These are phyloP conservation scores for Drosophila murphyi DNA, from an alignment of 1,140 invertebrate genomes.

Conservation along the genomic window DNA sequence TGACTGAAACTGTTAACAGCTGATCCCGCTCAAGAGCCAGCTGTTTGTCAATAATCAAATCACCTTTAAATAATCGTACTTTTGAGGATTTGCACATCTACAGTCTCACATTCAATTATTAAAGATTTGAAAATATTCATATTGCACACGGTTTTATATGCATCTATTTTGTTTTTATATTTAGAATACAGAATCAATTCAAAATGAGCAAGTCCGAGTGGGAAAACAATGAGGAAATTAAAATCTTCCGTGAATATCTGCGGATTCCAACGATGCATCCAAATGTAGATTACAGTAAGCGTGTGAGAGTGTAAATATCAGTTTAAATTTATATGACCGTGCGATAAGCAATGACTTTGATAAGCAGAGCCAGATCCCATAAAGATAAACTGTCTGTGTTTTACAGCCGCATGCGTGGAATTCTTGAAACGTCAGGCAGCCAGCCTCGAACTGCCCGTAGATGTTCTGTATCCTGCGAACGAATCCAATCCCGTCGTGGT, in stretches of 20 bases:
- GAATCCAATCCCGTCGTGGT: slow-evolving; percentile 57
- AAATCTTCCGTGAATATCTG: slow-evolving; percentile 92
- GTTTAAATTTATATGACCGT: slow-evolving; percentile 7
- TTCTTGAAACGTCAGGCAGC: slow-evolving; percentile 56
- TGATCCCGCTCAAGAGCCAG: slow-evolving; percentile 17
- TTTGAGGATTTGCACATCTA: background rate
- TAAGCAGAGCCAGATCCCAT: slow-evolving; percentile 11
- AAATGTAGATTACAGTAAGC: slow-evolving; percentile 92
- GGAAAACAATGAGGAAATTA: slow-evolving; percentile 88
- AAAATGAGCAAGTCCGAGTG: slow-evolving; percentile 55
- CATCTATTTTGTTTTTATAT: slow-evolving; percentile 1
- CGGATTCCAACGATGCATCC: slow-evolving; percentile 93
- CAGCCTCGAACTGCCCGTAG: slow-evolving; percentile 38
- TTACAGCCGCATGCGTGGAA: slow-evolving; percentile 55
- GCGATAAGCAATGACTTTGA: slow-evolving; percentile 9
- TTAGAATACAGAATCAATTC: slow-evolving; percentile 2
- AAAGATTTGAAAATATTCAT: background rate
- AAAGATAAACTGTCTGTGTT: slow-evolving; percentile 29
- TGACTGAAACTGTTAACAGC: slow-evolving; percentile 14
- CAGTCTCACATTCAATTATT: background rate
- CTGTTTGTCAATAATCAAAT: slow-evolving; percentile 24
- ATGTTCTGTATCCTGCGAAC: slow-evolving; percentile 40
- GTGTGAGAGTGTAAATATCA: background rate
- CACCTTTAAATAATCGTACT: background rate
- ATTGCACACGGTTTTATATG: too few relatives aligned